Evolutionary conservation across 2,113 vertebrate genomes (phyloP).

Genomic region (Anoura caudifer): DNA sequence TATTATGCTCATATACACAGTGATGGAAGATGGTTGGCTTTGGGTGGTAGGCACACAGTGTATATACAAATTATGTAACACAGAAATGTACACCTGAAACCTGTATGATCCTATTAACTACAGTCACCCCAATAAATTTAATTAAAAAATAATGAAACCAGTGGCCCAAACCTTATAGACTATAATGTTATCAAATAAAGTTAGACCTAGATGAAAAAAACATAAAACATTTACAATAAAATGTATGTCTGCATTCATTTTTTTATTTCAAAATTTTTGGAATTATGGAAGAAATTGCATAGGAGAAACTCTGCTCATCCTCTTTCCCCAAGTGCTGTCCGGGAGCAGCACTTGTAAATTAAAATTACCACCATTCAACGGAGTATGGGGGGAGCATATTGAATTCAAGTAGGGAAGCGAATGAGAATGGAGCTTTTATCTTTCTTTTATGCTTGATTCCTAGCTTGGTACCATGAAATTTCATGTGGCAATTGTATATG

Average conservation of each 20-base stretch:
- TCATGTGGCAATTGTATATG: neutral
- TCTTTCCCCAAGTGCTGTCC: neutral
- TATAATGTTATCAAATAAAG: neutral
- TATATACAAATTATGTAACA: too few relatives aligned
- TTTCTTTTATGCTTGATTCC: neutral
- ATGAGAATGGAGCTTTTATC: neutral
- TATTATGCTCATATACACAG: too few relatives aligned
- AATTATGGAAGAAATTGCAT: neutral
- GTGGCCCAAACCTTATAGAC: neutral
- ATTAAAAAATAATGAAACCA: neutral
- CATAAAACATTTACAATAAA: neutral
- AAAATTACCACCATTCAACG: neutral
- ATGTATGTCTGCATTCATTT: neutral
- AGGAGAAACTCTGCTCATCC: neutral
- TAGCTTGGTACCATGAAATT: neutral
- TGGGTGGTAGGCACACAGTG: too few relatives aligned
- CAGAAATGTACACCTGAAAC: too few relatives aligned
- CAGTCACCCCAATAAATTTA: too few relatives aligned
- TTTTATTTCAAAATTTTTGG: neutral
- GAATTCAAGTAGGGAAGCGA: neutral
- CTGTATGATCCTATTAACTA: too few relatives aligned
- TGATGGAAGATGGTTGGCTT: too few relatives aligned
- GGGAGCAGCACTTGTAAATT: neutral
- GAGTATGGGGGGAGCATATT: neutral
- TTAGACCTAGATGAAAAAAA: neutral